Evolutionary conservation across 2,888 invertebrate species (phyloP), one percentile per base, ranked within the genome.

Genomic region (Lydus trimaculatus): DNA sequence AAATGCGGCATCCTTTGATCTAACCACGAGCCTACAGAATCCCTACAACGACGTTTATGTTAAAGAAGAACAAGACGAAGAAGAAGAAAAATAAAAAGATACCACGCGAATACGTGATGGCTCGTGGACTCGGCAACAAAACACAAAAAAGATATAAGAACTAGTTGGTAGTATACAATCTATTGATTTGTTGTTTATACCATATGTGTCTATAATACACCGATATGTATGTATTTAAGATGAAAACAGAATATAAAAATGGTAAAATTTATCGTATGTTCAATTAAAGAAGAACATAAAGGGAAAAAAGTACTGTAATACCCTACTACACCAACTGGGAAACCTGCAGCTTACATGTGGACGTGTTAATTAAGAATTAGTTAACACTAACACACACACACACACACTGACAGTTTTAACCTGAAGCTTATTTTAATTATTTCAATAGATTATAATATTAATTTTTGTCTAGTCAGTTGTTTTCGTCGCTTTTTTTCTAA

Each of bases 81-180:
- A 43, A 39, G 39, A 36, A 39, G 15, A n/a, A 43, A 5, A 9
- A 20, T 20, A 52, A 25, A 52, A 52, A 25, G 64, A 64, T 64
- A 64, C 64, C 64, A 64, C 64, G 64, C 56, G 64, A 64, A 64
- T 64, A 64, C 64, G 64, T 64, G 64, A 64, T 64, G 58, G 56
- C 64, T 64, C 36, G 56, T 43, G 43, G 63, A 43, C 63, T 48
- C 48, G 20, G 15, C 62, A 63, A 52, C 52, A 52, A 11, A 25
- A 52, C 20, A 13, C 3, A 52, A 11, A 48, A 17, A 13, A 52
- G 11, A 52, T 52, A 52, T 52, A 52, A 63, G 62, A 63, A 63
- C 62, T 43, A 48, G 62, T 28, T 39, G 61, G 2, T 2, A 20
- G 13, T 8, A 48, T 8, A 48, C 48, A 20, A 25, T 25, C 25